Base-by-base conservation (phyloP, 2,888 invertebrate species). In the Timandra comae region DNA sequence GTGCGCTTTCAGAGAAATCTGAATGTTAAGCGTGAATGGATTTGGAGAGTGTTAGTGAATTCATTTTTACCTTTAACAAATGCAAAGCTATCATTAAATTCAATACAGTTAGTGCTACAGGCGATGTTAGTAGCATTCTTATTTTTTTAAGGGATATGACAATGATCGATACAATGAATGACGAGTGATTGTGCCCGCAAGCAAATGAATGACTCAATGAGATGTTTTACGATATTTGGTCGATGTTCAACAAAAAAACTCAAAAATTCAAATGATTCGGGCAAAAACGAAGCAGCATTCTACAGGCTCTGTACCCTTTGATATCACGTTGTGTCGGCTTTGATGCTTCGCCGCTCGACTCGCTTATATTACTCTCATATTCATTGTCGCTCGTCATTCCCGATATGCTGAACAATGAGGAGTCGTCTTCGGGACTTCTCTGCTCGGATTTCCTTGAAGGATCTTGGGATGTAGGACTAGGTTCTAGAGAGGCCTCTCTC, bases 381-480 rank as follows among this genome's bases (percentile, higher is more conserved):
- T 85, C 85, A 80, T 85, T 86, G 77, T 86, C 86, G 68, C 87
- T 86, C 58, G 86, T 87, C 77, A 87, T 87, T 69, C 86, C 87
- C 57, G 87, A 87, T 69, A 87, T 87, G 80, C 85, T 86, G 84
- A 86, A 79, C 43, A 86, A 69, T 48, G 86, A 86, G 62, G 87
- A 86, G 64, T 86, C 86, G 39, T 86, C 86, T 76, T 86, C 86
- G 35, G 86, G 87, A 73, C 79, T 85, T 63, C 86, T 77, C 63
- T 84, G 86, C 62, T 86, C 86, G 43, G 80, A 84, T 58, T 84
- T 85, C 51, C 73, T 73, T 45, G 77, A 76, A 11, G 78, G 81
- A 50, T 79, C 76, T 52, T 75, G 72, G 75, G 84, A 82, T 32
- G 80, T 76, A 29, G 84, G 84, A 63, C 82, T 82, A 9, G 82